phyloP scores from a whole-genome alignment of 2,113 vertebrate species.

The Anser brachyrhynchus region DNA sequence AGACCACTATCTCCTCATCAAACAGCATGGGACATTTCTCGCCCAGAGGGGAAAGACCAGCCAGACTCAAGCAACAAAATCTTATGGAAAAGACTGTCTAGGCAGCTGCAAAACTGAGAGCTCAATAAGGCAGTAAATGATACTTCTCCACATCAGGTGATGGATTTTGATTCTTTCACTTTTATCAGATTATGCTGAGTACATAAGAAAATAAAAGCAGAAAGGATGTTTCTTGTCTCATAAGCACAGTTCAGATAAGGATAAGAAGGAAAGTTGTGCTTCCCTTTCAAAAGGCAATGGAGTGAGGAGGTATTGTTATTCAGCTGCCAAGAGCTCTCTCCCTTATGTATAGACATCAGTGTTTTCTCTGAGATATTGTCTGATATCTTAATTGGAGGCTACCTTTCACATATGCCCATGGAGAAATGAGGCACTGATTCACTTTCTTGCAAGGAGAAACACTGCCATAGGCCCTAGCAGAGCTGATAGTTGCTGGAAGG shows the following conservation, averaged over 20 bases:
- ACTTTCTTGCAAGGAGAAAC: background rate
- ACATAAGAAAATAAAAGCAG: conserved; percentile 66
- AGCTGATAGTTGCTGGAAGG: background rate
- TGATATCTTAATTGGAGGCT: conserved; percentile 67
- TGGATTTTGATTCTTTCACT: conserved; percentile 61
- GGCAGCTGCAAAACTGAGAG: background rate
- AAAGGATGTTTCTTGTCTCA: conserved; percentile 60
- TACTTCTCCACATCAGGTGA: conserved; percentile 45
- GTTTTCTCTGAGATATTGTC: conserved; percentile 56
- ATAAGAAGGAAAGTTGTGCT: conserved; percentile 54
- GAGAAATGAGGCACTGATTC: background rate
- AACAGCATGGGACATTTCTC: background rate
- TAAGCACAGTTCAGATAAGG: conserved; percentile 67
- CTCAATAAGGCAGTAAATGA: conserved; percentile 30
- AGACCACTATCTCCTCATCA: background rate
- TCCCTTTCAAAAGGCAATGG: conserved; percentile 63
- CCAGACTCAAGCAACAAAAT: background rate
- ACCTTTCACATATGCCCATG: conserved; percentile 9
- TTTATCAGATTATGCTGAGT: conserved; percentile 68
- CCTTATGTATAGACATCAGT: conserved; percentile 64
- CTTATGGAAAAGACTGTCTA: background rate
- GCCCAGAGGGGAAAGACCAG: background rate
- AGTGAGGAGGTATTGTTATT: conserved; percentile 68
- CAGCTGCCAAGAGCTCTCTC: conserved; percentile 63
- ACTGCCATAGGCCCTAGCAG: background rate